Evolutionary conservation across 37 sponge, comb jelly and placozoan genomes (phyloP).

Genomic region (Chondrilla cf. caribensis): DNA sequence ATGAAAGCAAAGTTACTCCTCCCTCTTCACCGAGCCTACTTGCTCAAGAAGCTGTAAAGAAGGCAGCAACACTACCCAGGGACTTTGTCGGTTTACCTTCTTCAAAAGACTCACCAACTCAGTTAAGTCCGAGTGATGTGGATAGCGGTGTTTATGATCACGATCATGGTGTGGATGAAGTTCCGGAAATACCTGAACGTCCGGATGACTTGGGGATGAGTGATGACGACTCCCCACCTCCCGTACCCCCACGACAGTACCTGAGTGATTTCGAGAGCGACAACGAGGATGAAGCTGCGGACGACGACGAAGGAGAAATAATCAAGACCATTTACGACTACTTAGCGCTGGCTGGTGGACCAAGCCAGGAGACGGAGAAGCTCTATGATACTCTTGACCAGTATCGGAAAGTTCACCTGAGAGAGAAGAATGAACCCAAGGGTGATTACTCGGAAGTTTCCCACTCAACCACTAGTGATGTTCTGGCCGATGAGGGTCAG

Average conservation of each 20-base stretch:
- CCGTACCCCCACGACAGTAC: neutral
- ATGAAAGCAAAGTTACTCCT: neutral
- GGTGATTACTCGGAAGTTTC: neutral
- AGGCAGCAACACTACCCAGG: neutral
- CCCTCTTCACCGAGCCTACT: neutral
- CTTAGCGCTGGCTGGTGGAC: neutral
- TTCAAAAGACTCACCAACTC: no score
- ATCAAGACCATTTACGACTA: neutral
- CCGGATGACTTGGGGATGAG: neutral
- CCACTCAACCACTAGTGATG: neutral
- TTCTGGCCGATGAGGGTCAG: neutral
- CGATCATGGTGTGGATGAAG: neutral
- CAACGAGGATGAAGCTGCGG: neutral
- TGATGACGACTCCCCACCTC: neutral
- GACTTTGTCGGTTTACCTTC: no score
- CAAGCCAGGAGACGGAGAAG: neutral
- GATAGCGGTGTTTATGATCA: conserved; percentile 8
- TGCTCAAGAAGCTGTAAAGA: neutral
- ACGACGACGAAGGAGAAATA: conserved; percentile 15
- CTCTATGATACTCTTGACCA: conserved; percentile 16
- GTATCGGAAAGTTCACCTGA: neutral
- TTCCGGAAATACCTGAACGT: neutral
- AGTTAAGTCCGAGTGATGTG: neutral
- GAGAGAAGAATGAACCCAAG: neutral
- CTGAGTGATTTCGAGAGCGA: conserved; percentile 62